Conservation (phyloP, 1,140 invertebrate species). For the Drosophila persimilis region DNA sequence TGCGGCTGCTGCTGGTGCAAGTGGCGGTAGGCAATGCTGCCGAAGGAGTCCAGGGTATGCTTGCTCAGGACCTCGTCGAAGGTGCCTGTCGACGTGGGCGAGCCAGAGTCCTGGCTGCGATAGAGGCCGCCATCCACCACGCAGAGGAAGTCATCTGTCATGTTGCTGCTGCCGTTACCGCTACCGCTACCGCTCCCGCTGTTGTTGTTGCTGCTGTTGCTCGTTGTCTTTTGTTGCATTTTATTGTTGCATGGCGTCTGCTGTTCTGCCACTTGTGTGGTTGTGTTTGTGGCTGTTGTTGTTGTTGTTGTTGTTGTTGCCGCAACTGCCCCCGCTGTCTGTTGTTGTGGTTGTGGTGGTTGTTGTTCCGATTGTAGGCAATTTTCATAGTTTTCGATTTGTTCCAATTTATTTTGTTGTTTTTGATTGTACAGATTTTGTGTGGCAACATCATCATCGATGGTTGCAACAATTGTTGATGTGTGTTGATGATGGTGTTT, state of each 20-base stretch:
- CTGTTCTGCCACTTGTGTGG: constrained; percentile 56
- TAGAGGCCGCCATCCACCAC: constrained; percentile 68
- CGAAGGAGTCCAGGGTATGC: constrained; percentile 69
- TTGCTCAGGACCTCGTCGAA: constrained; percentile 76
- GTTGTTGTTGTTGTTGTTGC: constrained; percentile 26
- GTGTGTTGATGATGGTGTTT: constrained; percentile 44
- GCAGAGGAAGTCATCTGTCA: constrained; percentile 61
- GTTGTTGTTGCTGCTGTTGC: constrained; percentile 28
- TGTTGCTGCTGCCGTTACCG: constrained; percentile 37
- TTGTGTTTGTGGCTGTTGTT: constrained; percentile 24
- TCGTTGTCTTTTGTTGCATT: constrained; percentile 43
- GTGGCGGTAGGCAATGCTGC: constrained; percentile 73
- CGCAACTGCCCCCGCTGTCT: constrained; percentile 28
- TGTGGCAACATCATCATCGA: constrained; percentile 66
- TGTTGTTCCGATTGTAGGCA: constrained; percentile 66
- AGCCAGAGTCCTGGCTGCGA: constrained; percentile 60
- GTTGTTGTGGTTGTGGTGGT: constrained; percentile 40
- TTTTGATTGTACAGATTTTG: constrained; percentile 81
- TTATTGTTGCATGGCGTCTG: constrained; percentile 62
- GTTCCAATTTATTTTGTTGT: constrained; percentile 82
- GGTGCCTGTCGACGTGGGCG: constrained; percentile 62
- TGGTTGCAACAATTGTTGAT: constrained; percentile 60
- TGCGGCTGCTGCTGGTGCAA: constrained; percentile 53
- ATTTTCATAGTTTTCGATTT: constrained; percentile 82
- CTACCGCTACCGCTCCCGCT: constrained; percentile 4